Percentiles rank a stretch among this genome's conserved stretches.
phyloP scores from a whole-genome alignment of 2,113 vertebrate genomes.

The western clawed frog (Xenopus tropicalis) region DNA sequence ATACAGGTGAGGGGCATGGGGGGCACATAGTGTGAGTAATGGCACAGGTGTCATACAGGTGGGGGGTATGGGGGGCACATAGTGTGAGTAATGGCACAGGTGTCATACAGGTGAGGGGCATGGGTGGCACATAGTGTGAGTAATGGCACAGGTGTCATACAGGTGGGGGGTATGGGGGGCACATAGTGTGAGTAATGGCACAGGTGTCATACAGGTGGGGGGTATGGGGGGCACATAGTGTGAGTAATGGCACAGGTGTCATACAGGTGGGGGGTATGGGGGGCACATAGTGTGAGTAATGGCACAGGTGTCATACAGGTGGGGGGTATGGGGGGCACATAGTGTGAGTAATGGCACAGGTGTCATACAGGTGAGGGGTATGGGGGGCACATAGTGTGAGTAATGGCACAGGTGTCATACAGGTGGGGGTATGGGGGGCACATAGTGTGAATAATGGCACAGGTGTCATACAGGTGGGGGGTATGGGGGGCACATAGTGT shows the following conservation, averaged over 20 bases:
- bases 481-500: too few species aligned
- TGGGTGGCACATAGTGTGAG: background rate
- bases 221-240: too few species aligned
- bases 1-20: background rate
- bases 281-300: background rate
- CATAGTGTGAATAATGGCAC: background rate
- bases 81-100: background rate
- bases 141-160: background rate
- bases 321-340: background rate
- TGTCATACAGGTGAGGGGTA: conserved; percentile 6
- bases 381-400: background rate
- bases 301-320: background rate
- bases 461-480: background rate
- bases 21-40: background rate
- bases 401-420: background rate
- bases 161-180: background rate
- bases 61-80: background rate
- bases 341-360: background rate
- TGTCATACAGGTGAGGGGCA: conserved; percentile 6
- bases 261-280: background rate
- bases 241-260: background rate
- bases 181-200: background rate
- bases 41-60: background rate
- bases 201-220: background rate
- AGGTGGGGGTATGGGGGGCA: background rate